A percentile compares a stretch with the other conserved stretches of the same genome.
Conservation (phyloP, 2,113 vertebrate genomes). For the Archilochus colubris region DNA sequence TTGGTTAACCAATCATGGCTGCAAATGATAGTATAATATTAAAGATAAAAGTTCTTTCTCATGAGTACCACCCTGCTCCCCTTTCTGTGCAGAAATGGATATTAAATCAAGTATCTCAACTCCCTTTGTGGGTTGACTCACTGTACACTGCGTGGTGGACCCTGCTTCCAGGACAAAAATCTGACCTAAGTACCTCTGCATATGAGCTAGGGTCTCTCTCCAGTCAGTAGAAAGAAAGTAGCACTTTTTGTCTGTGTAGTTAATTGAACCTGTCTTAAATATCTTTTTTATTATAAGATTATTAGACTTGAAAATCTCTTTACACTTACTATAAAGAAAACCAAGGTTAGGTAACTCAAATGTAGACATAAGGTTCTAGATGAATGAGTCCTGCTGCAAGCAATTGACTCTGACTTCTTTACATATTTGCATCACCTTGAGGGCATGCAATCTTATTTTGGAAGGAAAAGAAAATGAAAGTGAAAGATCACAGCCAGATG, state of each 20-base stretch:
- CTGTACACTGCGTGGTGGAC: no score
- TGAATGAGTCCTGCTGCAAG: not conserved
- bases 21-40: no score
- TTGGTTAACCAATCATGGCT: no score
- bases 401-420: conserved; percentile 1
- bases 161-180: no score
- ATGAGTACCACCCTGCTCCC: no score
- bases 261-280: not conserved
- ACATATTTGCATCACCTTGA: conserved; percentile 2
- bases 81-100: no score
- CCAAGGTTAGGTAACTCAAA: not conserved
- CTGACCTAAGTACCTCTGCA: not conserved
- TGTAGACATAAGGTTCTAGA: not conserved
- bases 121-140: no score
- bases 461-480: conserved; percentile 9
- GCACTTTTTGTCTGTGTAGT: not conserved
- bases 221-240: not conserved
- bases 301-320: not conserved
- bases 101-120: no score
- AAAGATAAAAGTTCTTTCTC: no score
- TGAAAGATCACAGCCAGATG: not conserved
- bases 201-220: not conserved
- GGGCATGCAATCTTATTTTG: not conserved
- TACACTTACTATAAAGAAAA: not conserved
- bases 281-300: not conserved